A percentile compares a stretch with the other conserved stretches of the same genome.
Evolutionary conservation across 1,140 invertebrate genomes (phyloP).

Genomic region (Trachymyrmex cornetzi): DNA sequence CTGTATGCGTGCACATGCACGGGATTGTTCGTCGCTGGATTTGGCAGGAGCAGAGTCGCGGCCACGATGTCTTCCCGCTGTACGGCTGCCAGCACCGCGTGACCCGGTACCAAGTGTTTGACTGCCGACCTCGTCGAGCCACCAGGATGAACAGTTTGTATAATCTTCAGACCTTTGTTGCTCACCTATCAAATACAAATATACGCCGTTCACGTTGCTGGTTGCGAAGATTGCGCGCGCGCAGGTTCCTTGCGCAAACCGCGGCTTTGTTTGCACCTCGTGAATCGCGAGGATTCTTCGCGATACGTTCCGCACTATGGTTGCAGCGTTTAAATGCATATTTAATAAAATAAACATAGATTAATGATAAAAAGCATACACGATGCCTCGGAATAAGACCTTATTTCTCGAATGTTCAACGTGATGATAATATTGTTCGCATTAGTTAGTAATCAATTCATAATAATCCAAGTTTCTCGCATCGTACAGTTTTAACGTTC

Average conservation of each 20-base stretch:
- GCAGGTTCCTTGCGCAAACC: conserved; percentile 35
- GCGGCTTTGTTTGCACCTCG: conserved; percentile 6
- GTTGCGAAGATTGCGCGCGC: conserved; percentile 10
- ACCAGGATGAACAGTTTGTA: conserved; percentile 91
- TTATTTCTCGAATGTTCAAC: neutral
- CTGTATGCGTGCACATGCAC: conserved; percentile 97
- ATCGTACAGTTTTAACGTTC: conserved; percentile 8
- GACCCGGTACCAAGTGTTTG: conserved; percentile 98
- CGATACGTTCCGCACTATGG: conserved; percentile 4
- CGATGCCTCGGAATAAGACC: neutral
- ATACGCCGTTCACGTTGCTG: conserved; percentile 44
- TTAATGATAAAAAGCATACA: neutral
- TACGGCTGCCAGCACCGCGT: conserved; percentile 95
- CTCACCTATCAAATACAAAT: conserved; percentile 90
- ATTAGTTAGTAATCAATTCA: neutral
- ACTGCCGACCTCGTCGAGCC: conserved; percentile 89
- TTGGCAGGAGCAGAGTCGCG: conserved; percentile 95
- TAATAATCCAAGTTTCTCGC: conserved; percentile 15
- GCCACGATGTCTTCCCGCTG: conserved; percentile 96
- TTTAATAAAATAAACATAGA: neutral
- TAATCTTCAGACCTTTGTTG: conserved; percentile 97
- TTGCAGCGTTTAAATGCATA: neutral
- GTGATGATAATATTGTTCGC: neutral
- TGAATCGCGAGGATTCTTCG: conserved; percentile 1
- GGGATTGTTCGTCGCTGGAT: conserved; percentile 95